Percentiles rank a stretch among this genome's conserved stretches.
These are phyloP conservation scores for Tipula lateralis DNA, from an alignment of 2,888 invertebrate species.

Conservation along the genomic window DNA sequence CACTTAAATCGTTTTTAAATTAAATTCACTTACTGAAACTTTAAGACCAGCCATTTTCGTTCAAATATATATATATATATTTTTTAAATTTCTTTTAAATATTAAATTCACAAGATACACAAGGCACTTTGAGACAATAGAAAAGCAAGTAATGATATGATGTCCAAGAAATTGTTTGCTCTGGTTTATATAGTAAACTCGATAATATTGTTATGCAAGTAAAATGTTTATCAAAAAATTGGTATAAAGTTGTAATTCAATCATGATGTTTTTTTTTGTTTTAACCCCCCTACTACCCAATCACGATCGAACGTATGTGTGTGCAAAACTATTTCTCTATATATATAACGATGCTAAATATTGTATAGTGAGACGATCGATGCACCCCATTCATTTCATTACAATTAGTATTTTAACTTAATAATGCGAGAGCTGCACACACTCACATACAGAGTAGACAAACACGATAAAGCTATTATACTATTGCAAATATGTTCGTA, in stretches of 20 bases:
- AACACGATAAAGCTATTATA: background rate
- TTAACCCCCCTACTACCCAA: background rate
- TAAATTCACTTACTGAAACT: constrained; percentile 29
- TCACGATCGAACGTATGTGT: background rate
- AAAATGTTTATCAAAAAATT: constrained; percentile 25
- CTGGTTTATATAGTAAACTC: constrained; percentile 31
- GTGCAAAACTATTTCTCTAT: background rate
- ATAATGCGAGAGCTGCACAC: background rate
- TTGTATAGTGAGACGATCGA: background rate
- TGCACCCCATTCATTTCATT: background rate
- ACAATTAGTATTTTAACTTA: background rate
- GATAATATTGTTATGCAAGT: constrained; percentile 20
- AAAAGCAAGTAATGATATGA: background rate
- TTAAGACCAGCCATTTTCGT: constrained; percentile 29
- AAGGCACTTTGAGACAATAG: constrained; percentile 14
- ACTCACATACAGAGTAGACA: background rate
- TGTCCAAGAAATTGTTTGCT: background rate
- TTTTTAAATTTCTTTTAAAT: background rate
- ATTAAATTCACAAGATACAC: background rate
- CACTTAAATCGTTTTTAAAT: background rate
- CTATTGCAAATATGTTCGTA: background rate
- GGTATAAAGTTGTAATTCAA: constrained; percentile 14
- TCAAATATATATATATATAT: background rate
- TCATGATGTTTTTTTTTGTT: background rate
- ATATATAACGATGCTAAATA: background rate